These are phyloP conservation scores for Emys orbicularis DNA, from an alignment of 2,797 vertebrate species.

Conservation along the genomic window DNA sequence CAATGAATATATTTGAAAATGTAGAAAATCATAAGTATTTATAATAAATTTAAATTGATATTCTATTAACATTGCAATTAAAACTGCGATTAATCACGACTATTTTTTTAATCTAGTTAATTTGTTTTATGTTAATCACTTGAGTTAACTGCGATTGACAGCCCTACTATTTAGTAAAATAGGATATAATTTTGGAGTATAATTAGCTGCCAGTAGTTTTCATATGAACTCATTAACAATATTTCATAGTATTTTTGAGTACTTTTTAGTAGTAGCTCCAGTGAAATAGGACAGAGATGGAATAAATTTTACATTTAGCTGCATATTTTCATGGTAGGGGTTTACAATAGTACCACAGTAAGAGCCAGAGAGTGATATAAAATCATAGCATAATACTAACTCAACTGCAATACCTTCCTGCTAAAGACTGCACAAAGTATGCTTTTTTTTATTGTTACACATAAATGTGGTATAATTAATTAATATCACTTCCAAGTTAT, in stretches of 20 bases:
- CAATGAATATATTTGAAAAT: too few relatives aligned
- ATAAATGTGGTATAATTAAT: not conserved
- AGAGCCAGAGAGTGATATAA: not conserved
- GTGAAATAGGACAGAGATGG: not conserved
- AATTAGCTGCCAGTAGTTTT: not conserved
- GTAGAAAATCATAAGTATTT: too few relatives aligned
- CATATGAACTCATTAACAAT: not conserved
- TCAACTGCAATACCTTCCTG: not conserved
- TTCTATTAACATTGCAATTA: too few relatives aligned
- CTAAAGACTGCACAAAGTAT: not conserved
- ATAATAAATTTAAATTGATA: too few relatives aligned
- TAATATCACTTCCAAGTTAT: not conserved
- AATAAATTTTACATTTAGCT: not conserved
- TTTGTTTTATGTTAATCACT: too few relatives aligned
- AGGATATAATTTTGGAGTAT: not conserved
- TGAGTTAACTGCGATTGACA: too few relatives aligned
- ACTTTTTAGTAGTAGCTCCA: not conserved
- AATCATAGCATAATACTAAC: not conserved
- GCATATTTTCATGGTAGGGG: not conserved
- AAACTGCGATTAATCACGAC: too few relatives aligned
- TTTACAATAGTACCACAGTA: not conserved
- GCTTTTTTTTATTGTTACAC: not conserved
- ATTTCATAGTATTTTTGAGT: not conserved
- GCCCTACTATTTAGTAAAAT: not conserved
- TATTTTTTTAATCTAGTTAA: too few relatives aligned